Percentiles rank a stretch among this genome's conserved stretches.
phyloP scores from a whole-genome alignment of 1,140 invertebrate species.

The Drosophila sproati region DNA sequence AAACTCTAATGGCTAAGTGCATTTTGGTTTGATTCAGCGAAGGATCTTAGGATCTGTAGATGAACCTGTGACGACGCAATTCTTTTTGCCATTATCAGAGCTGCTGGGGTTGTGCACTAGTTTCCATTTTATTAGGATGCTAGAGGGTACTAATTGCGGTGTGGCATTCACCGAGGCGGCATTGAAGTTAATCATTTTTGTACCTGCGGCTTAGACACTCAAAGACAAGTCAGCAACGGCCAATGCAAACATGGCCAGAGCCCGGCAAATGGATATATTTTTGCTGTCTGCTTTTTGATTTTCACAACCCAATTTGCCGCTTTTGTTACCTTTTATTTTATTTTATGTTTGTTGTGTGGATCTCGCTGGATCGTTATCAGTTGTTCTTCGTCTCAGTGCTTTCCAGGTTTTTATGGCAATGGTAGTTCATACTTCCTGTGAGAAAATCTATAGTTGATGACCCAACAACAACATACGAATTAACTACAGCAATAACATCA shows the following conservation, averaged over 20 bases:
- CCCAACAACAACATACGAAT: slow-evolving; percentile 41
- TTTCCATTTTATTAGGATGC: slow-evolving; percentile 77
- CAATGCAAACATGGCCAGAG: slow-evolving; percentile 45
- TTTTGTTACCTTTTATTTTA: slow-evolving; percentile 57
- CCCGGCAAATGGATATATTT: slow-evolving; percentile 63
- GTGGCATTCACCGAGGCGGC: slow-evolving; percentile 43
- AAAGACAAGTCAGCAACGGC: slow-evolving; percentile 39
- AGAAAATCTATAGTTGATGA: slow-evolving; percentile 71
- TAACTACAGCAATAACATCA: slow-evolving; percentile 27
- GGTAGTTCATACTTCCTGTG: slow-evolving; percentile 63
- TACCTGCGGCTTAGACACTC: slow-evolving; percentile 82
- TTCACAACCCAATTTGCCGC: slow-evolving; percentile 70
- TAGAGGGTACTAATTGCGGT: slow-evolving; percentile 71
- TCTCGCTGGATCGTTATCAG: slow-evolving; percentile 69
- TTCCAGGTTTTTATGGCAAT: slow-evolving; percentile 60
- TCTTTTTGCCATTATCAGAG: slow-evolving; percentile 74
- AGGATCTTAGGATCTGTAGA: slow-evolving; percentile 17
- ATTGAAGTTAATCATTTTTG: slow-evolving; percentile 76
- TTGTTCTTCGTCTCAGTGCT: slow-evolving; percentile 58
- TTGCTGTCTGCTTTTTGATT: slow-evolving; percentile 53
- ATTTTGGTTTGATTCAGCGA: slow-evolving; percentile 41
- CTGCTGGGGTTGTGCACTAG: slow-evolving; percentile 63
- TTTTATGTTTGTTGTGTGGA: slow-evolving; percentile 51
- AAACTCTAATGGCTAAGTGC: slow-evolving; percentile 51
- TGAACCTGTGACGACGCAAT: slow-evolving; percentile 79